Evolutionary conservation across 2,113 vertebrate genomes (phyloP), one percentile per base, ranked within the genome.

Genomic region (Plotosus lineatus): DNA sequence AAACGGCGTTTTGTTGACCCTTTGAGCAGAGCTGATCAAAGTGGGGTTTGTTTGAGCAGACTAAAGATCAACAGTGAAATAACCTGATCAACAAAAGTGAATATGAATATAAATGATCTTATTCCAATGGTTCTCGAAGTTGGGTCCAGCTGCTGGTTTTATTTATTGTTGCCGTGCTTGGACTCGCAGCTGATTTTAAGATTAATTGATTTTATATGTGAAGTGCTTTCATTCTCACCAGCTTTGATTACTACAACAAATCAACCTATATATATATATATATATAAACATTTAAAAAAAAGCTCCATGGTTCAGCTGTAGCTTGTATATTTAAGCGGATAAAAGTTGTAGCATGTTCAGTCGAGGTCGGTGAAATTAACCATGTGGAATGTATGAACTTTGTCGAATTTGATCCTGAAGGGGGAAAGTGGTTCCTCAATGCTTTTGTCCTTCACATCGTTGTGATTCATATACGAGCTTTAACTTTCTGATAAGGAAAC

Each of bases 1-100:
- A 69, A 55, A 61, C 51, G 78, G 46, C 44, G 74, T 69, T 33
- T 58, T 56, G 69, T 23, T 82, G 71, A 61, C 72, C 72, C 56
- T 68, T 33, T 82, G 60, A 77, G 48, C 72, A 75, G 77, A 85
- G 77, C 85, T 82, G 83, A 87, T 77, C 33, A 78, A 83, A 79
- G 81, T 83, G 12, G 14, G 38, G 28, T 6, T 4, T 19, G 38
- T 66, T 5, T 1, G 14, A 26, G 28, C 44, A 66, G 19, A 31
- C 46, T 17, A 2, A 5, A 56, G 14, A 42, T 23, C 12, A 38
- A 44, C 1, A 58, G 21, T 36, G 51, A 72, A n/a, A 7, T 31
- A 7, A 33, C 19, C 53, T 33, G 1, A 21, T 28, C 42, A 1
- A 31, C 15, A 28, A 19, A 44, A 4, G 51, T 38, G 63, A 44